Base-by-base conservation (phyloP, 2,888 invertebrate species). In the Marasmarcha lunaedactyla region DNA sequence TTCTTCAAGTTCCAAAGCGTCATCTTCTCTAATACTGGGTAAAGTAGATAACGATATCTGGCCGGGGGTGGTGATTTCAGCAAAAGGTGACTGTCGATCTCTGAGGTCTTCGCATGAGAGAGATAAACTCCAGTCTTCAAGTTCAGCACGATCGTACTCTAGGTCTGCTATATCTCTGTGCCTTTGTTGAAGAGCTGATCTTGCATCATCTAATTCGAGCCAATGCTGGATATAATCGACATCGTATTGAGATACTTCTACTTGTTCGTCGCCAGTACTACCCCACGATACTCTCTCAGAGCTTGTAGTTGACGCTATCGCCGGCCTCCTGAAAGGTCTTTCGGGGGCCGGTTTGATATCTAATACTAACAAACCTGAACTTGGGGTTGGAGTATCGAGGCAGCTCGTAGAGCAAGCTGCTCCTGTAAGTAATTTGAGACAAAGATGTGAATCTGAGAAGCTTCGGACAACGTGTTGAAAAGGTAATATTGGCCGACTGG, bases 51-150 rank as follows among this genome's bases (percentile, higher is more conserved):
- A 63, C 1, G 88, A 88, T 55, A 88, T 86, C 69, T 87, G 88
- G 6, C 87, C 88, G 1, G 88, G 88, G 2, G 88, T 88, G 4
- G 83, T 76, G 47, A 78, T 83, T 64, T 83, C 81, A 34, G 78
- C 79, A 48, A 77, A 78, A 12, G 79, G 79, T 11, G 83, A 79
- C 48, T 78, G 79, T 41, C 84, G 65, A 48, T 88, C 87, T 52
- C 84, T 78, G 42, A 90, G 77, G 66, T 90, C 90, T 59, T 90
- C 90, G 49, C 86, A 89, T 0, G 90, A 90, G 45, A 91, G 69
- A 35, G 89, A 89, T 58, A 90, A 78, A 59, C 90, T 91, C 92
- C 92, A 92, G 63, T 92, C 91, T 69, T 92, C 91, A 46, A 92
- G 70, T 64, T 92, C 92, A 2, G 90, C 89, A 50, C 88, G 85